phyloP scores from a whole-genome alignment of 2,888 invertebrate species.

The Noctuana brunneofusca region DNA sequence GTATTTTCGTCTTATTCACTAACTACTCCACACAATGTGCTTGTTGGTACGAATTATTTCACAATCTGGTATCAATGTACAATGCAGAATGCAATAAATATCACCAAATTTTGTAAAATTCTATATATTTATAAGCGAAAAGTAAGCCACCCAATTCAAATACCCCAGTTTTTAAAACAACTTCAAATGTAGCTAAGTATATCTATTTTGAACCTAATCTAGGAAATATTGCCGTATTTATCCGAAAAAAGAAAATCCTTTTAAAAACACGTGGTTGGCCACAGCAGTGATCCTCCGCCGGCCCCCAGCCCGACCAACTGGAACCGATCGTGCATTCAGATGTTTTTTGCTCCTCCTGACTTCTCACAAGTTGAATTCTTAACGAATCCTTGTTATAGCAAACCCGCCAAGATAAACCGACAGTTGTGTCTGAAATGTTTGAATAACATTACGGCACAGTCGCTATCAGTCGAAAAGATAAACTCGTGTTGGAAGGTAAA shows the following conservation, averaged over 20 bases:
- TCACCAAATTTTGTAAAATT: no score
- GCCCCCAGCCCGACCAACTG: conserved; percentile 46
- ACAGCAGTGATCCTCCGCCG: conserved; percentile 42
- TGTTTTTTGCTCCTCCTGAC: conserved; percentile 66
- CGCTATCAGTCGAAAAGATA: conserved; percentile 21
- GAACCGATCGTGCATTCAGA: conserved; percentile 63
- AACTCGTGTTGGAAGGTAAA: conserved; percentile 8
- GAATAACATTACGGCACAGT: conserved; percentile 27
- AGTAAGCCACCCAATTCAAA: no score
- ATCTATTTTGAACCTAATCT: not conserved
- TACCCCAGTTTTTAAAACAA: no score
- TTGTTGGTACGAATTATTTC: no score
- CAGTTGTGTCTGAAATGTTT: conserved; percentile 32
- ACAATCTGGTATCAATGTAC: no score
- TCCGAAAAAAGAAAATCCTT: not conserved
- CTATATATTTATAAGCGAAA: no score
- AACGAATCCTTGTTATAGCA: conserved; percentile 50
- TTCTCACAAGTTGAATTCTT: conserved; percentile 46
- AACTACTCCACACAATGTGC: no score
- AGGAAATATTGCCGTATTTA: not conserved
- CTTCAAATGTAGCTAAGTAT: no score
- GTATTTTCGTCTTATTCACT: no score
- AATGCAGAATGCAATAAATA: no score
- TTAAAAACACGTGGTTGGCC: not conserved
- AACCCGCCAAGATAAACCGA: conserved; percentile 36